A percentile compares a stretch with the other conserved stretches of the same genome.
These are phyloP conservation scores for Heliconius sara DNA, from an alignment of 2,888 invertebrate species.

Conservation along the genomic window DNA sequence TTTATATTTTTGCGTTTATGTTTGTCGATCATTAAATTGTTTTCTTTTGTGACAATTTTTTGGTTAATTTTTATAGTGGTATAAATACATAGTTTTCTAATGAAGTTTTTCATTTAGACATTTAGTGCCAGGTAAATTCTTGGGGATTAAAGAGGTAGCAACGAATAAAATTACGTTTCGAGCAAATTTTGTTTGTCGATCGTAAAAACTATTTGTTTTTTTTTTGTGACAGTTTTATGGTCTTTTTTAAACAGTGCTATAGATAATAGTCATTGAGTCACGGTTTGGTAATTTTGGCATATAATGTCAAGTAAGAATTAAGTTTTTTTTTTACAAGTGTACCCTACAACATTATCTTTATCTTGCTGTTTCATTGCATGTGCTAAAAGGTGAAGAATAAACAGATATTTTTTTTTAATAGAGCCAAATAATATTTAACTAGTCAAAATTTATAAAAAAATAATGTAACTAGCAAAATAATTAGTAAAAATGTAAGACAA, in stretches of 20 bases:
- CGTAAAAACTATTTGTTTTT: neutral
- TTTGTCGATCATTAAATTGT: conserved; percentile 33
- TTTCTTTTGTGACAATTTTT: conserved; percentile 29
- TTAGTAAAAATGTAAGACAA: too few relatives aligned
- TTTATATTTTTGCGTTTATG: conserved; percentile 40
- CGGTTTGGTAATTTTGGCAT: neutral
- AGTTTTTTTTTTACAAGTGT: neutral
- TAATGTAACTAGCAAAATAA: neutral
- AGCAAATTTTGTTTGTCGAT: neutral
- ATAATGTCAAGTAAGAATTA: neutral
- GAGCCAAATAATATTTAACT: neutral
- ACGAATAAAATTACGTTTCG: neutral
- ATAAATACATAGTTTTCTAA: conserved; percentile 30
- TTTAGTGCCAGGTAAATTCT: neutral
- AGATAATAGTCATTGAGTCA: neutral
- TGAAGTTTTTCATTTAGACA: neutral
- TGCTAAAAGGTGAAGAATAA: neutral
- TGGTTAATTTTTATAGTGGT: conserved; percentile 20
- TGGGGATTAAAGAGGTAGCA: neutral
- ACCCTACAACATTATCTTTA: neutral
- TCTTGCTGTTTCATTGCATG: neutral
- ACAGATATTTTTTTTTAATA: neutral
- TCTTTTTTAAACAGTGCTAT: neutral
- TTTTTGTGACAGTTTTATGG: neutral
- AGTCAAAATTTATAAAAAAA: neutral